Evolutionary conservation across 2,113 vertebrate species (phyloP).

Genomic region (Desmodus rotundus): DNA sequence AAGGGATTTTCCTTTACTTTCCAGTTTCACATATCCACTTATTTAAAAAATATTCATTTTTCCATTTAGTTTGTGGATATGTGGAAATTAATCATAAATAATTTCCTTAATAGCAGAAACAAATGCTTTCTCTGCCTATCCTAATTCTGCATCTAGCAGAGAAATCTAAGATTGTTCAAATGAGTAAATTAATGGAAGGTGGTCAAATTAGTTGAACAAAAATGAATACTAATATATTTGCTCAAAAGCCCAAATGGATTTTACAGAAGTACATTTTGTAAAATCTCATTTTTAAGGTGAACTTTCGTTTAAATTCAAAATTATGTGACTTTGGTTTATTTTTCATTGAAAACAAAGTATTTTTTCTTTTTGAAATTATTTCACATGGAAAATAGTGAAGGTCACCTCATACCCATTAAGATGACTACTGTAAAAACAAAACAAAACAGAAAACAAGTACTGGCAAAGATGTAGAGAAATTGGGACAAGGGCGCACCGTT

Average conservation of each 20-base stretch:
- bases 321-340: neutral
- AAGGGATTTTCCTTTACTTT: neutral
- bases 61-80: neutral
- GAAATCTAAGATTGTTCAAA: neutral
- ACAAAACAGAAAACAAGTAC: neutral
- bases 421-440: neutral
- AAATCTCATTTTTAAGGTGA: neutral
- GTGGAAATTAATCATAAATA: neutral
- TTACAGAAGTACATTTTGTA: neutral
- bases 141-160: neutral
- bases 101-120: neutral
- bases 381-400: constrained; percentile 13
- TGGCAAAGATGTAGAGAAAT: neutral
- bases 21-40: neutral
- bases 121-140: neutral
- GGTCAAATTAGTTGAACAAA: neutral
- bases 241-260: neutral
- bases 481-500: neutral
- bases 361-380: constrained; percentile 3
- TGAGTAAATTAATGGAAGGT: neutral
- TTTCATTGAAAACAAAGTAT: neutral
- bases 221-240: neutral
- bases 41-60: neutral
- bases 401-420: neutral
- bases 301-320: neutral